Conservation (phyloP, 2,888 invertebrate genomes). For the Caenorhabditis macrosperma region DNA sequence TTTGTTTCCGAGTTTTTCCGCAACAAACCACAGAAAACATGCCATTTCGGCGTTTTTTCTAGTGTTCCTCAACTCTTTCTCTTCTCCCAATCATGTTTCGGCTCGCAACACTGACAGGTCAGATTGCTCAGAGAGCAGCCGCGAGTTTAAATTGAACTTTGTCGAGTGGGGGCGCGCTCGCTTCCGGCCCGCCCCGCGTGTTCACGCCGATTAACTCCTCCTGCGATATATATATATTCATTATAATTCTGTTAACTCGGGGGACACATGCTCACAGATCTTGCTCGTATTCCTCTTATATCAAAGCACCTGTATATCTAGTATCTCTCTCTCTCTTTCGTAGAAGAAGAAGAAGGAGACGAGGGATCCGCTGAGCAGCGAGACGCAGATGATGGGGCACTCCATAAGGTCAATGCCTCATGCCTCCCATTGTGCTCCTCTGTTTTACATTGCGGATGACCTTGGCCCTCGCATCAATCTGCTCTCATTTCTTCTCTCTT, state of each 20-base stretch:
- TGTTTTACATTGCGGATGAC: not conserved
- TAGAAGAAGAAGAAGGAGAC: not conserved
- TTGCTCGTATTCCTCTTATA: no score
- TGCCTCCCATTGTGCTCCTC: no score
- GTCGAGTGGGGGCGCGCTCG: not conserved
- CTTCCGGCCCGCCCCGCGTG: not conserved
- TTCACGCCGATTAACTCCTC: no score
- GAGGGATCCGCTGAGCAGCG: not conserved
- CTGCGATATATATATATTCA: no score
- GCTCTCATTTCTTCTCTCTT: not conserved
- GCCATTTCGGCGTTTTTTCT: no score
- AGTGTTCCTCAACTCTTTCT: not conserved
- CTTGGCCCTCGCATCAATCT: not conserved
- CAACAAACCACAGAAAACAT: no score
- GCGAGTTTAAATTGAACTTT: constrained; percentile 36
- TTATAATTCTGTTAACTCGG: no score
- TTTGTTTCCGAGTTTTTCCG: no score
- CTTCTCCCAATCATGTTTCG: not conserved
- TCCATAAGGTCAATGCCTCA: not conserved
- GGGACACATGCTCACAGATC: no score
- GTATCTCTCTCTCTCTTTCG: not conserved
- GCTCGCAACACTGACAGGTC: constrained; percentile 10
- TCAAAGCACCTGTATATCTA: not conserved
- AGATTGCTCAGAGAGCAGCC: constrained; percentile 9
- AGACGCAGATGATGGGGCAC: not conserved